Percentiles rank a stretch among this genome's conserved stretches.
Conservation (phyloP, 2,113 vertebrate genomes). For the Gorsachius goisagi region DNA sequence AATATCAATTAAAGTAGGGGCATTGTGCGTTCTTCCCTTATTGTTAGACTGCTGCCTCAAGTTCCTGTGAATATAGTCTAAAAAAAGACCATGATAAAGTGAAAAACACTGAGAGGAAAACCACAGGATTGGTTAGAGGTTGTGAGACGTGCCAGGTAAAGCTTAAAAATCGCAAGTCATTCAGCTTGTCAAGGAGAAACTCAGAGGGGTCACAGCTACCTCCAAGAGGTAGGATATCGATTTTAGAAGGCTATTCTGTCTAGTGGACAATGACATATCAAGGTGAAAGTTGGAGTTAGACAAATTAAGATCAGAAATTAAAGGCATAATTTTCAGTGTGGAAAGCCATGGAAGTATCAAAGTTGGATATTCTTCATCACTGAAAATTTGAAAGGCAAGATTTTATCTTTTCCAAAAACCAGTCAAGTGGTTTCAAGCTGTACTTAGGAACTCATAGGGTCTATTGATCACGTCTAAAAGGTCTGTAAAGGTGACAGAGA, state of each 20-base stretch:
- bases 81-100: not conserved
- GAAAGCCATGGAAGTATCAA: not conserved
- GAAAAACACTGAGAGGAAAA: not conserved
- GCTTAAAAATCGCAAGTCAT: not conserved
- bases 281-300: not conserved
- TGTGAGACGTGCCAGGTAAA: not conserved
- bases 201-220: not conserved
- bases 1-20: not conserved
- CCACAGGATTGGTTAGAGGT: not conserved
- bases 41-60: not conserved
- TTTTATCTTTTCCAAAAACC: not conserved
- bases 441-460: not conserved
- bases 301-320: not conserved
- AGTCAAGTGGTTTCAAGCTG: not conserved
- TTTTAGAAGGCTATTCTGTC: not conserved
- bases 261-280: not conserved
- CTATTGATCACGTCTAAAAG: not conserved
- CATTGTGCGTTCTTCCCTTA: not conserved
- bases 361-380: not conserved
- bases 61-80: not conserved
- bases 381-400: not conserved
- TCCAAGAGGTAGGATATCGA: not conserved
- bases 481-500: not conserved
- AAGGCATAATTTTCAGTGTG: not conserved
- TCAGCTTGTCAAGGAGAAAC: conserved; percentile 2